Base-by-base conservation (phyloP, 2,113 vertebrate species). In the Corythoichthys haematopterus region DNA sequence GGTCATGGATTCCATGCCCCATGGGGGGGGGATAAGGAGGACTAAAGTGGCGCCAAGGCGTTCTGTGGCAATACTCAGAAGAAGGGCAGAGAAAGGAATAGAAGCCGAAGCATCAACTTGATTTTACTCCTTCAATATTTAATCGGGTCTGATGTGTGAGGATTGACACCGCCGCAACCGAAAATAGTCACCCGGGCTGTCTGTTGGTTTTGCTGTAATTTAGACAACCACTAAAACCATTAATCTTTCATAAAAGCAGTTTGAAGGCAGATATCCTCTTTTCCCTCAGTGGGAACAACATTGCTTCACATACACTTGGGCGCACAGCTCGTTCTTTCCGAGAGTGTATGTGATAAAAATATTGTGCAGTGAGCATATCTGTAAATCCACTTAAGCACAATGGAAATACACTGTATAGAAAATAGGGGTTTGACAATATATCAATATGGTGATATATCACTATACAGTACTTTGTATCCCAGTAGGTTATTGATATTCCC, bases 81-180 rank as follows among this genome's bases (percentile, higher is more conserved):
- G 37, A 68, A n/a, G 63, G 64, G 51, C 0, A 9, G 75, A 68
- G 50, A 60, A 40, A 74, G 65, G 74, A 55, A 57, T 50, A n/a
- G 58, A 60, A 37, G 16, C 58, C 38, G 15, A 60, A 60, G 58
- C 38, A 60, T 60, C 58, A 20, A 38, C 58, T 50, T 71, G 28
- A 35, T 64, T 64, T 53, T 53, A 68, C 9, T 35, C 46, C 65
- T 12, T 75, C 50, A 40, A 59, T 68, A 53, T 67, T 61, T 75
- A 74, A 75, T 67, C 55, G 15, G 11, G 1, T 66, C 33, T 52
- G 61, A 76, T 64, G 61, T 78, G 72, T 36, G 62, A 77, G 57
- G 57, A 66, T 28, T 16, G 46, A 2, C 35, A 16, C 48, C 35
- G 9, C 45, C 20, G 2, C 15, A 0, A n/a, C n/a, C 47, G 6